Evolutionary conservation across 2,888 invertebrate genomes (phyloP).

Genomic region (Pasiphila rectangulata): DNA sequence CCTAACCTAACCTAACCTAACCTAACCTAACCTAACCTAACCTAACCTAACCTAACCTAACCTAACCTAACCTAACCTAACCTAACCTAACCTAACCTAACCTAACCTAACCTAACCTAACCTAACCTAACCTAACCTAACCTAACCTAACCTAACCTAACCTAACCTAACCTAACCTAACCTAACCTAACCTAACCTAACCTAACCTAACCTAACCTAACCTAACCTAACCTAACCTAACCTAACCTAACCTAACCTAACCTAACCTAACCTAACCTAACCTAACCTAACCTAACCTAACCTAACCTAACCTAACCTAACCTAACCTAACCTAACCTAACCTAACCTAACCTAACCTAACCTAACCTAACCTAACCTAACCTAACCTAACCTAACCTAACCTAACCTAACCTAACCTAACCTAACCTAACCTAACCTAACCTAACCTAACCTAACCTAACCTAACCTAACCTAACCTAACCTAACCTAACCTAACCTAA

Average conservation of each 20-base stretch:
- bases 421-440: conserved; percentile 14
- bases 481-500: conserved; percentile 8
- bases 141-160: conserved; percentile 20
- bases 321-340: conserved; percentile 13
- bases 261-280: conserved; percentile 12
- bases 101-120: conserved; percentile 5
- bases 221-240: conserved; percentile 23
- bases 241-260: conserved; percentile 23
- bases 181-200: conserved; percentile 23
- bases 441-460: conserved; percentile 12
- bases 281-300: conserved; percentile 10
- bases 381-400: conserved; percentile 18
- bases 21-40: conserved; percentile 18
- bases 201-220: conserved; percentile 25
- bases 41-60: conserved; percentile 14
- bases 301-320: conserved; percentile 13
- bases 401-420: conserved; percentile 22
- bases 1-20: conserved; percentile 22
- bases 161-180: conserved; percentile 23
- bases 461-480: conserved; percentile 2
- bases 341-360: conserved; percentile 13
- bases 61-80: conserved; percentile 16
- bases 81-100: conserved; percentile 12
- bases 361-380: conserved; percentile 14
- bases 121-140: conserved; percentile 18